Evolutionary conservation across 2,888 invertebrate species (phyloP).

Genomic region (Microplitis deprimator): DNA sequence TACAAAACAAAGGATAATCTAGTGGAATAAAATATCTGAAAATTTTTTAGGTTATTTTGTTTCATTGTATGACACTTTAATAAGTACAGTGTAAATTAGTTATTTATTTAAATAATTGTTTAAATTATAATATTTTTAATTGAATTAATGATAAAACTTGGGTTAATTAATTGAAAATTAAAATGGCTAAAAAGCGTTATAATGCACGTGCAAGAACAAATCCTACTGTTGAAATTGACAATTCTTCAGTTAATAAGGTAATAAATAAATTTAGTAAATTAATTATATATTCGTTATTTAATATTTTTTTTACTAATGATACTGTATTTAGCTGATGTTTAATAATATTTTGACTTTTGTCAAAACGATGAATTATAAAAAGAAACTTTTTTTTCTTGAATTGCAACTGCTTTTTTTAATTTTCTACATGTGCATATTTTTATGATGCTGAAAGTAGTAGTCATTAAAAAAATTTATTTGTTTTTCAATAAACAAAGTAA

Average conservation of each 20-base stretch:
- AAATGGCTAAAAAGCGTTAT: constrained; percentile 81
- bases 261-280: constrained; percentile 16
- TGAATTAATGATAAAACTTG: neutral
- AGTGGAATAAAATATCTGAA: too few species aligned
- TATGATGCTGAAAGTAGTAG: too few species aligned
- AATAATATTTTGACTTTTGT: too few species aligned
- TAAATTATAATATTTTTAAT: neutral
- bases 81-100: neutral
- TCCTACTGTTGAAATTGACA: constrained; percentile 80
- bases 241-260: constrained; percentile 81
- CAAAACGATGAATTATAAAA: too few species aligned
- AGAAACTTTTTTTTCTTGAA: too few species aligned
- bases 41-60: too few species aligned
- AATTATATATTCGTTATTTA: neutral
- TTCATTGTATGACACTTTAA: too few species aligned
- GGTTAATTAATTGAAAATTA: constrained; percentile 5
- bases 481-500: too few species aligned
- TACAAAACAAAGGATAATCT: too few species aligned
- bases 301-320: neutral
- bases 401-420: too few species aligned
- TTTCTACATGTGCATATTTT: too few species aligned
- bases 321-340: neutral
- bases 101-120: neutral
- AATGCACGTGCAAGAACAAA: constrained; percentile 84
- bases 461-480: too few species aligned